Evolutionary conservation across 2,797 vertebrate genomes (phyloP).

Genomic region (Prionace glauca): DNA sequence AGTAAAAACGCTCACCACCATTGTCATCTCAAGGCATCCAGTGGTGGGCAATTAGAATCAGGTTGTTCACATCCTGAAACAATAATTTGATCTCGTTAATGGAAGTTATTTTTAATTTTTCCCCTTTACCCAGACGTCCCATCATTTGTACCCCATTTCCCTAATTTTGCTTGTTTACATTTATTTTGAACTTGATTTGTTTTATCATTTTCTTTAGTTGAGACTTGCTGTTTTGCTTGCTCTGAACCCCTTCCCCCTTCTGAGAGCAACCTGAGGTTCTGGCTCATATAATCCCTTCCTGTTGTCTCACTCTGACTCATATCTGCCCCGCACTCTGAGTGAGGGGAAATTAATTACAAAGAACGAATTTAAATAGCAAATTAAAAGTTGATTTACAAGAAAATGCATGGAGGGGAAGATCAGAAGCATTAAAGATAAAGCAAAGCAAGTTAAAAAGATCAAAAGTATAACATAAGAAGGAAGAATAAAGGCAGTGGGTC

Average conservation of each 20-base stretch:
- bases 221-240: background rate
- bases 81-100: too few relatives aligned
- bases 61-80: too few relatives aligned
- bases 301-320: background rate
- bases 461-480: background rate
- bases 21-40: background rate
- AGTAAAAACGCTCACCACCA: background rate
- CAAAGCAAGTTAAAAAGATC: background rate
- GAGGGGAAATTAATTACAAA: background rate
- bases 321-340: background rate
- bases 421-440: background rate
- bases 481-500: background rate
- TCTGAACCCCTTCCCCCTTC: background rate
- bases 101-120: background rate
- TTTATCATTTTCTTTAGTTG: background rate
- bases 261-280: background rate
- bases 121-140: background rate
- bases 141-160: background rate
- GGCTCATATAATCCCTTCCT: background rate
- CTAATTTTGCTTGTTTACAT: background rate
- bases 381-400: background rate
- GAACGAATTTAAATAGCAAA: conserved; percentile 28
- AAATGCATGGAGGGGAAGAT: background rate
- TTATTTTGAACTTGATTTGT: background rate
- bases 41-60: background rate